Conservation (phyloP, 2,113 vertebrate genomes). For the Erpornis zantholeuca region DNA sequence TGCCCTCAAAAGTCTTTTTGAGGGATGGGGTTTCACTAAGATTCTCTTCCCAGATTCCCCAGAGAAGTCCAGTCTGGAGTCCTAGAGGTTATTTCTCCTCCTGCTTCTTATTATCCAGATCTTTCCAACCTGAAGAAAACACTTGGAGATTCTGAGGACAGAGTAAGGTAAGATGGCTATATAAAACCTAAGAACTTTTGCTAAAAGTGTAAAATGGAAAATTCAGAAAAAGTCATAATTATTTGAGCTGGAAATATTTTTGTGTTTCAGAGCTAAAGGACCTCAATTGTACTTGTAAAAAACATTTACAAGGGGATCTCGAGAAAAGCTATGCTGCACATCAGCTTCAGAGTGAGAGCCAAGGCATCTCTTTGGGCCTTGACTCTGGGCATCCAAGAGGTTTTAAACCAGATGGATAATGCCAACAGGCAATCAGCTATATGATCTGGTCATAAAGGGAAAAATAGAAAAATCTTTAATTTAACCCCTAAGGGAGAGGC, state of each 20-base stretch:
- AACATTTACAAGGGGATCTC: not conserved
- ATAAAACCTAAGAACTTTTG: not conserved
- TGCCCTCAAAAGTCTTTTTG: not conserved
- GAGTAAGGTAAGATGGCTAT: conserved; percentile 76
- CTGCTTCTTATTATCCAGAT: conserved; percentile 78
- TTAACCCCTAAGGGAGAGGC: not conserved
- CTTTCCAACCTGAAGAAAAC: conserved; percentile 68
- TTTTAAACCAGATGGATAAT: not conserved
- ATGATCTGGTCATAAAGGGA: not conserved
- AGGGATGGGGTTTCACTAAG: not conserved
- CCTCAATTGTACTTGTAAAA: not conserved
- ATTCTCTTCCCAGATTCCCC: conserved; percentile 74
- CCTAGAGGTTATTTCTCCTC: conserved; percentile 82
- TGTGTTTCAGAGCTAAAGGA: not conserved
- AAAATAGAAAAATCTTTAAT: not conserved
- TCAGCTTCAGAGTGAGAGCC: not conserved
- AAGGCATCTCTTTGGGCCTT: not conserved
- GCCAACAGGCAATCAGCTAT: not conserved
- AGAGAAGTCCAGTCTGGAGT: conserved; percentile 76
- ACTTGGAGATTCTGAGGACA: conserved; percentile 75
- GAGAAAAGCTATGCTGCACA: not conserved
- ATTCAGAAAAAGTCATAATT: not conserved
- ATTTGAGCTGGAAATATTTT: not conserved
- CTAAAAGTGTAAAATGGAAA: not conserved
- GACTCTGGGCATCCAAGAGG: not conserved